phyloP scores from a whole-genome alignment of 1,140 invertebrate genomes.

The Eupristina koningsbergeri region DNA sequence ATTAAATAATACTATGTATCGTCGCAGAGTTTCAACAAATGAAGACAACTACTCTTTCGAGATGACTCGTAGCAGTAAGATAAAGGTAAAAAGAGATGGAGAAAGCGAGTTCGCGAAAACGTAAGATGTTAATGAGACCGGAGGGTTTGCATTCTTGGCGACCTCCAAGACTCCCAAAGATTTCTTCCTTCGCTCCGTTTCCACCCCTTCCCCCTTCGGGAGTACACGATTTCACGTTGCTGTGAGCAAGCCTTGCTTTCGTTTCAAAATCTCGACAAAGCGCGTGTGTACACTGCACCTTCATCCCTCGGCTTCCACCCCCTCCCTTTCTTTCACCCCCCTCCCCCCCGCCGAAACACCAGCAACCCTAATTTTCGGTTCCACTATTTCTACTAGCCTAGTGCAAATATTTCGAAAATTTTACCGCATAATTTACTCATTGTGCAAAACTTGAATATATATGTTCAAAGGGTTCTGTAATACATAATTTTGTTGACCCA shows the following conservation, averaged over 20 bases:
- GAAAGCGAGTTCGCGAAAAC: slow-evolving; percentile 62
- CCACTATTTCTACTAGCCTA: neutral
- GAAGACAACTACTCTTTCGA: slow-evolving; percentile 66
- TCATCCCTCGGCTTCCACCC: neutral
- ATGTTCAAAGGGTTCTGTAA: neutral
- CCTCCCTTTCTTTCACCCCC: neutral
- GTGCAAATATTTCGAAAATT: slow-evolving; percentile 40
- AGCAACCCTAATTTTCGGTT: slow-evolving; percentile 17
- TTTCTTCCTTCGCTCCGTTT: slow-evolving; percentile 57
- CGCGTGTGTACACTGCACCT: neutral
- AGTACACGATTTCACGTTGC: slow-evolving; percentile 63
- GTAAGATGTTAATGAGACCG: slow-evolving; percentile 74
- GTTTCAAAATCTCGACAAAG: slow-evolving; percentile 31
- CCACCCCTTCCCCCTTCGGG: slow-evolving; percentile 48
- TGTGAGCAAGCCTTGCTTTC: slow-evolving; percentile 3
- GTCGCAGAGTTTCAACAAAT: slow-evolving; percentile 51
- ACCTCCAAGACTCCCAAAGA: slow-evolving; percentile 72
- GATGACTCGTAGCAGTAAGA: slow-evolving; percentile 30
- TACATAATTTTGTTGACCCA: neutral
- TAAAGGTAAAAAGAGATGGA: slow-evolving; percentile 57
- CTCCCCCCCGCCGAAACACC: neutral
- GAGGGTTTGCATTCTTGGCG: slow-evolving; percentile 72
- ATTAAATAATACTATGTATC: slow-evolving; percentile 58
- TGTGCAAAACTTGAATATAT: neutral
- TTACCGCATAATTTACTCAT: slow-evolving; percentile 36